Evolutionary conservation across 2,797 vertebrate species (phyloP).

Genomic region (Heteromormyrus szaboi): DNA sequence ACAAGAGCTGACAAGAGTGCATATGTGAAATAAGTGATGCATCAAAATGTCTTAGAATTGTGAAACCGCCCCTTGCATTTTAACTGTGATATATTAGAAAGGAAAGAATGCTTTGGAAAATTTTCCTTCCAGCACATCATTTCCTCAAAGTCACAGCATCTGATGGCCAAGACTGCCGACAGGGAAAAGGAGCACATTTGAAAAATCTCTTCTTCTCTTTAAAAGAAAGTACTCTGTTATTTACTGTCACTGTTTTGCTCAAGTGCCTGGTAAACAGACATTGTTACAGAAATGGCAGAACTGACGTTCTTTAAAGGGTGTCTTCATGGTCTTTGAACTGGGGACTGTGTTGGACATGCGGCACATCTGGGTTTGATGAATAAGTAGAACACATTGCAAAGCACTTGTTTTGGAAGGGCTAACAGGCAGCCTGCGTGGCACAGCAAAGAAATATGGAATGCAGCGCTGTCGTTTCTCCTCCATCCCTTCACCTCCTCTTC

Average conservation of each 20-base stretch:
- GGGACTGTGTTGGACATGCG: not conserved
- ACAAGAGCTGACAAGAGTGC: not conserved
- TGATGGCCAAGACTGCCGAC: not conserved
- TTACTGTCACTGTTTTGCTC: not conserved
- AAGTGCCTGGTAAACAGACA: not conserved
- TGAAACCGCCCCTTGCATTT: not conserved
- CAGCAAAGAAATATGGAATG: not conserved
- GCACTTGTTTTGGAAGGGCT: not conserved
- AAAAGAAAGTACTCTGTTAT: not conserved
- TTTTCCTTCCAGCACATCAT: not conserved
- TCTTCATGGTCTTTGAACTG: not conserved
- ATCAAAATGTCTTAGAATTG: not conserved
- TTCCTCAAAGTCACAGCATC: not conserved
- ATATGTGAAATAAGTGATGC: not conserved
- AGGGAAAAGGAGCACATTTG: not conserved
- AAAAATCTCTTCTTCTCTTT: not conserved
- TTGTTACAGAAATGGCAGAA: not conserved
- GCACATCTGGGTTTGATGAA: slow-evolving; percentile 5
- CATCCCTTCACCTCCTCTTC: not conserved
- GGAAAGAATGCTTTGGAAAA: not conserved
- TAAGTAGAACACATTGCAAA: not conserved
- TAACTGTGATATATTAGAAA: not conserved
- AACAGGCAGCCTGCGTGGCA: not conserved
- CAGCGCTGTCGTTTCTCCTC: not conserved
- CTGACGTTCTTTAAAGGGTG: not conserved